Evolutionary conservation across 2,113 vertebrate species (phyloP).

Genomic region (Megaceryle torquata): DNA sequence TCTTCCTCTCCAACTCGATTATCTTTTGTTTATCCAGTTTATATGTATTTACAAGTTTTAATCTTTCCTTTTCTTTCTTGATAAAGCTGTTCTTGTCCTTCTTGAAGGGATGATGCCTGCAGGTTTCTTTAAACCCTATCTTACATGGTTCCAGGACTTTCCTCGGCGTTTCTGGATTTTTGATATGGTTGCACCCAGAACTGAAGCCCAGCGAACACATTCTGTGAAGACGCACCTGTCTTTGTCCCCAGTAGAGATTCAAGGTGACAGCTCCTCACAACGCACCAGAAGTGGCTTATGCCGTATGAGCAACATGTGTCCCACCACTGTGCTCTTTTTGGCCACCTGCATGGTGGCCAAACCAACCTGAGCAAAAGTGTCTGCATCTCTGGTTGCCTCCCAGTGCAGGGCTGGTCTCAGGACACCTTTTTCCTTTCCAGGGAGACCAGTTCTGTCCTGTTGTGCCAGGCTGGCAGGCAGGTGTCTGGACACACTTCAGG

Average conservation of each 20-base stretch:
- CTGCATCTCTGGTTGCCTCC: neutral
- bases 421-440: neutral
- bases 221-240: neutral
- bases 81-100: neutral
- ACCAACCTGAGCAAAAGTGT: neutral
- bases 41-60: neutral
- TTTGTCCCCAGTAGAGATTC: neutral
- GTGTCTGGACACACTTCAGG: neutral
- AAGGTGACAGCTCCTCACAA: neutral
- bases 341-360: neutral
- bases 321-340: neutral
- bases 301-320: fast-evolving
- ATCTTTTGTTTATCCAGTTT: neutral
- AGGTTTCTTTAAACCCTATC: neutral
- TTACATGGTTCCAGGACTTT: fast-evolving
- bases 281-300: neutral
- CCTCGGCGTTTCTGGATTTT: neutral
- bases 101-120: neutral
- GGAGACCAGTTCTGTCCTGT: neutral
- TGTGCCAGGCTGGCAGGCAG: fast-evolving
- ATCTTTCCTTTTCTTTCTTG: neutral
- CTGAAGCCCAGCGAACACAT: neutral
- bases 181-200: neutral
- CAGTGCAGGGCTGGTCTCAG: neutral
- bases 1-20: neutral